Conservation (phyloP, 2,113 vertebrate species). For the Vombatus ursinus region DNA sequence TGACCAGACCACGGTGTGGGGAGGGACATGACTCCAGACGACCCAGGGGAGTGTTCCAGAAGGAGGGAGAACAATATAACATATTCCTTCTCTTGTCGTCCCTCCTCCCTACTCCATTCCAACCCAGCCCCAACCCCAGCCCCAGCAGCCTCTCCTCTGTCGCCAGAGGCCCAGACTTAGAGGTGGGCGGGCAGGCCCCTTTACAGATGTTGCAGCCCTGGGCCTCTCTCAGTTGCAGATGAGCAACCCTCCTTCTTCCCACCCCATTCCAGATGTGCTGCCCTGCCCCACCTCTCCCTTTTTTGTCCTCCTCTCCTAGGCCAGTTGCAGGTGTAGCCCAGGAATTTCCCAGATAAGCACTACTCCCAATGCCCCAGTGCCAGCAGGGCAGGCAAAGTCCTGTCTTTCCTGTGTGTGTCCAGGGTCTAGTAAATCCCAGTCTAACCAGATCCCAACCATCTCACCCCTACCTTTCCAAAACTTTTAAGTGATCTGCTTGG, state of each 20-base stretch:
- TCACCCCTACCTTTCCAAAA: not conserved
- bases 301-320: not conserved
- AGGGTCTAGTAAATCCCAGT: rapidly evolving
- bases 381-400: not conserved
- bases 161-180: not conserved
- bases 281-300: not conserved
- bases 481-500: not conserved
- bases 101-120: not conserved
- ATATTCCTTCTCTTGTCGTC: not conserved
- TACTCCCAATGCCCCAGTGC: not conserved
- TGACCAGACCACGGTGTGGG: not conserved
- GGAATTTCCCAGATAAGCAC: rapidly evolving
- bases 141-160: not conserved
- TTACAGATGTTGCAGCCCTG: not conserved
- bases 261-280: not conserved
- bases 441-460: rapidly evolving
- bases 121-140: rapidly evolving
- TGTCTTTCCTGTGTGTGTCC: not conserved
- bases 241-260: not conserved
- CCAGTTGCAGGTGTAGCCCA: not conserved
- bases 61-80: not conserved
- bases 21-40: not conserved
- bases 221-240: not conserved
- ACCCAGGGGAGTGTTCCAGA: not conserved
- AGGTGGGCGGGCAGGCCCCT: too few relatives aligned